These are phyloP conservation scores for Crossaster papposus DNA, from an alignment of 53 echinoderm and acorn worm species.

Conservation along the genomic window DNA sequence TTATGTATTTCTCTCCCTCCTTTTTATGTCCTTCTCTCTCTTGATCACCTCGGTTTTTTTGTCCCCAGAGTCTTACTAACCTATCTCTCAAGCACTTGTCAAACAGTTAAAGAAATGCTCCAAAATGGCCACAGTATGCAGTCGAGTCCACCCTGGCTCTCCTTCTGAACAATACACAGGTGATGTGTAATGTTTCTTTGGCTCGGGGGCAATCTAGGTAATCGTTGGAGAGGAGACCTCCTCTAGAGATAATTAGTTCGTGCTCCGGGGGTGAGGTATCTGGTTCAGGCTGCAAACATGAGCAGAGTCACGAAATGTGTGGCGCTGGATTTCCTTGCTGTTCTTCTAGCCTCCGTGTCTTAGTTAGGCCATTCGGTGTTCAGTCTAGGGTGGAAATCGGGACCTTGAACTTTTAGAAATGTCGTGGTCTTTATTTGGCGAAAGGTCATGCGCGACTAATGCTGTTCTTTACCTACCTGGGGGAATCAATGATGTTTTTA, in stretches of 20 bases:
- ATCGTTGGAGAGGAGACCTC: conserved; percentile 60
- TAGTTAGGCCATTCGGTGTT: neutral
- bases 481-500: neutral
- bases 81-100: conserved; percentile 40
- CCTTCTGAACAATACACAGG: conserved; percentile 48
- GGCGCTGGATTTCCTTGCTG: conserved; percentile 14
- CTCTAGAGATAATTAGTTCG: conserved; percentile 57
- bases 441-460: too few relatives aligned
- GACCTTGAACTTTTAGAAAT: too few relatives aligned
- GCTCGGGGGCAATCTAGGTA: conserved; percentile 51
- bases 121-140: conserved; percentile 56
- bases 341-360: neutral
- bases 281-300: conserved; percentile 57
- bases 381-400: neutral
- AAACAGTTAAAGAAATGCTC: neutral
- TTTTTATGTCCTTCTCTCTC: neutral
- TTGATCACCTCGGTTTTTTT: neutral
- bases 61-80: neutral
- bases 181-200: conserved; percentile 54
- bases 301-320: conserved; percentile 56
- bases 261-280: conserved; percentile 55
- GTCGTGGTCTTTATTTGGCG: too few relatives aligned
- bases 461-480: neutral
- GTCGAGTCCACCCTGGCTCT: conserved; percentile 8
- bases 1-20: neutral